phyloP scores from a whole-genome alignment of 2,888 invertebrate genomes.

The Drosophila pseudotakahashii region DNA sequence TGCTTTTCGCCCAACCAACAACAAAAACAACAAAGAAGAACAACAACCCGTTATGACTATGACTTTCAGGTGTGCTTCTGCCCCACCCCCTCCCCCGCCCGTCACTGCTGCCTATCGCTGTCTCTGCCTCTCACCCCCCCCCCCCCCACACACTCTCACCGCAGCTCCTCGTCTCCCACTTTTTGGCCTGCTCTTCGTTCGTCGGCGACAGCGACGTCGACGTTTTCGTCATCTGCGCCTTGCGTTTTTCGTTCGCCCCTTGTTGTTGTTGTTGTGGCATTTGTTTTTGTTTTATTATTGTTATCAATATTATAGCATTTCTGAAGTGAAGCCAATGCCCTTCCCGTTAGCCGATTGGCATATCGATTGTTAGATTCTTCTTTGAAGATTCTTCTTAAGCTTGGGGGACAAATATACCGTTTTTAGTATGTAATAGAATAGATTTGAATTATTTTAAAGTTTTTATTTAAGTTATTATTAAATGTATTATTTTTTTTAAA shows the following conservation, averaged over 20 bases:
- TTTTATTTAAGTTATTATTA: too few relatives aligned
- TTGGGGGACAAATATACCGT: too few relatives aligned
- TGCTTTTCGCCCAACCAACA: slow-evolving; percentile 29
- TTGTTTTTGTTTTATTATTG: slow-evolving; percentile 55
- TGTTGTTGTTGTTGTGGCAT: slow-evolving; percentile 17
- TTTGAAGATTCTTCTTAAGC: too few relatives aligned
- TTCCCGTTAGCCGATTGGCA: slow-evolving; percentile 19
- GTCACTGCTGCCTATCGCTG: slow-evolving; percentile 9
- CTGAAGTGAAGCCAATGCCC: slow-evolving; percentile 35
- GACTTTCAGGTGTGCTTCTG: slow-evolving; percentile 48
- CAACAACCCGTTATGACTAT: slow-evolving; percentile 64
- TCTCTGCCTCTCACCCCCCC: slow-evolving; percentile 11
- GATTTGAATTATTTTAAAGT: too few relatives aligned
- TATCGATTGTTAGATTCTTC: background rate
- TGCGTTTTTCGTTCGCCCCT: slow-evolving; percentile 19
- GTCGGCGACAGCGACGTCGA: slow-evolving; percentile 35
- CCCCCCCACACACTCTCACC: background rate
- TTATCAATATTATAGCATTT: slow-evolving; percentile 63
- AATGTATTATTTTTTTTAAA: too few relatives aligned
- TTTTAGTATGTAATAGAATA: too few relatives aligned
- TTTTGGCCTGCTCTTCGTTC: slow-evolving; percentile 8
- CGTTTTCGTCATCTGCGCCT: slow-evolving; percentile 51
- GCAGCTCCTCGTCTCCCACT: slow-evolving; percentile 1
- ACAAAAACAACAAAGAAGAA: slow-evolving; percentile 15
- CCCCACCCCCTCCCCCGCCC: slow-evolving; percentile 2